Percentiles rank a stretch among this genome's conserved stretches.
phyloP scores from a whole-genome alignment of 2,113 vertebrate genomes.

The Choloepus hoffmanni region DNA sequence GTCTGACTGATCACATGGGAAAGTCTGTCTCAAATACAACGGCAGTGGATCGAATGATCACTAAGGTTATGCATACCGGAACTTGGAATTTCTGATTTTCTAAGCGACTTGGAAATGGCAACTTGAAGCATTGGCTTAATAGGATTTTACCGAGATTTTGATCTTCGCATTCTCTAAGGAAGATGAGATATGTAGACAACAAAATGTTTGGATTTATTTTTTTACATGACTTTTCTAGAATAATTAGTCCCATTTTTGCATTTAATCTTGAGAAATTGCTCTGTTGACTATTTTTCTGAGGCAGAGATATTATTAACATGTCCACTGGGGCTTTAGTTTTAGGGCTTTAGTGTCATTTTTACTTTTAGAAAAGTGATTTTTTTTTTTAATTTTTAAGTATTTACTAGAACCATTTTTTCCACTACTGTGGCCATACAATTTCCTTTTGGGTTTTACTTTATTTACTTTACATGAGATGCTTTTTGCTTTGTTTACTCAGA shows the following conservation, averaged over 20 bases:
- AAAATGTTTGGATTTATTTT: conserved; percentile 43
- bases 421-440: neutral
- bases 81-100: conserved; percentile 37
- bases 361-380: neutral
- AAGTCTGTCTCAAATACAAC: conserved; percentile 5
- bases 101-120: neutral
- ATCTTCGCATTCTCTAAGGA: neutral
- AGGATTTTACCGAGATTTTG: conserved; percentile 34
- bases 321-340: neutral
- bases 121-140: neutral
- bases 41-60: neutral
- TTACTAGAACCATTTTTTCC: neutral
- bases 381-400: conserved; percentile 4
- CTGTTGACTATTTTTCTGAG: neutral
- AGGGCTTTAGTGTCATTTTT: conserved; percentile 40
- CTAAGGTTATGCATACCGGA: neutral
- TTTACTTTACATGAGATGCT: neutral
- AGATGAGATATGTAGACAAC: neutral
- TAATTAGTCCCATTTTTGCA: neutral
- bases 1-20: neutral
- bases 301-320: conserved; percentile 4
- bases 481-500: conserved; percentile 5
- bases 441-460: neutral
- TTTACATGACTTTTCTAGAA: conserved; percentile 25
- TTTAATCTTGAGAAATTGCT: conserved; percentile 44